Conservation (phyloP, 2,888 invertebrate species). For the Drosophila maculinotata region DNA sequence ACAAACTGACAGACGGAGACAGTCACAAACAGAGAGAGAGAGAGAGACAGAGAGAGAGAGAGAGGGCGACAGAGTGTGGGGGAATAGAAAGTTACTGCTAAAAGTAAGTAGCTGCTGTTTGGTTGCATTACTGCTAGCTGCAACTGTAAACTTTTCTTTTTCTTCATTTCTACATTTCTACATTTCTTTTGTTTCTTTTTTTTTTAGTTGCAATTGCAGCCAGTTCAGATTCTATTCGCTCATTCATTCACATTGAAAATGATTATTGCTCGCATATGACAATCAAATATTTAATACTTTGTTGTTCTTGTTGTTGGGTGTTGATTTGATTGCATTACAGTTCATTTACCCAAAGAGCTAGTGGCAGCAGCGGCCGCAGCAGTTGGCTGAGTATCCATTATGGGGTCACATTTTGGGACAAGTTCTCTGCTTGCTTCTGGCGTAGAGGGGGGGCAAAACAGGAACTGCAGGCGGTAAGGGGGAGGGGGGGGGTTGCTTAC, state of each 20-base stretch:
- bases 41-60: slow-evolving; percentile 1
- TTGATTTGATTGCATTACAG: slow-evolving; percentile 81
- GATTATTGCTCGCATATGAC: slow-evolving; percentile 52
- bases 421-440: slow-evolving; percentile 41
- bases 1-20: slow-evolving; percentile 37
- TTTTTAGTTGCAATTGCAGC: not conserved
- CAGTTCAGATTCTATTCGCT: not conserved
- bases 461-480: not conserved
- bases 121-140: slow-evolving; percentile 30
- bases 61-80: not conserved
- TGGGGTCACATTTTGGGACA: slow-evolving; percentile 75
- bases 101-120: slow-evolving; percentile 25
- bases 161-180: not conserved
- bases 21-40: slow-evolving; percentile 6
- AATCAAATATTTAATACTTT: slow-evolving; percentile 70
- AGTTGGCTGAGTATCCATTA: slow-evolving; percentile 50
- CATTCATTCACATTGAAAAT: slow-evolving; percentile 27
- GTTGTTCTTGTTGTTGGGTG: slow-evolving; percentile 47
- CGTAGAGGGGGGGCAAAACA: slow-evolving; percentile 18
- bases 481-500: not conserved
- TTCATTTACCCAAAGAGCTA: slow-evolving; percentile 70
- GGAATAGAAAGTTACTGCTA: slow-evolving; percentile 1
- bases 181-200: not conserved
- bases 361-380: slow-evolving; percentile 14
- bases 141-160: slow-evolving; percentile 1